Base-by-base conservation (phyloP, 2,113 vertebrate species). In the Catagonus wagneri region DNA sequence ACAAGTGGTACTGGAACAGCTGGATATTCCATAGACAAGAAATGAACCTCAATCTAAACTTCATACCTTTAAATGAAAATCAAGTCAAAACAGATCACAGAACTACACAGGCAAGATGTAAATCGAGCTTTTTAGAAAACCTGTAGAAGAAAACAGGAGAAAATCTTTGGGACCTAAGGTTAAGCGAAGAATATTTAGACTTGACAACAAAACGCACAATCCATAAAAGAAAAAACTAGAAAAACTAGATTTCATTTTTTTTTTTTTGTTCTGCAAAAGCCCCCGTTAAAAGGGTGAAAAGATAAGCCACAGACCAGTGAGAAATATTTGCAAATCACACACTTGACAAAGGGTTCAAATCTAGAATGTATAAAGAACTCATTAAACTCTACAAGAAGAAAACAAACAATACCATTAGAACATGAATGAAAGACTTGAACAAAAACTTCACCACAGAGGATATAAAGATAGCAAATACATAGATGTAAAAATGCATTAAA, bases 321-420 rank as follows among this genome's bases (percentile, higher is more conserved):
- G 94, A 96, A 76, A 75, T 89, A 93, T 52, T 15, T 93, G 36
- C 58, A 94, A 93, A 93, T 69, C 68, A 92, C 23, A 52, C 83
- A 86, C 7, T 86, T 56, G 66, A 69, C 36, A 86, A 85, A 90
- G 27, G 16, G 66, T 22, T 83, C 95, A 32, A 69, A 75, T 83
- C 32, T 20, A 83, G 17, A 92, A 75, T 75, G 63, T 89, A 34
- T 81, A 83, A 92, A 83, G 56, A 97, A 93, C 12, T 94, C 61
- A 69, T 27, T 84, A 90, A 65, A 20, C 17, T 94, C 50, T 61
- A 60, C 9, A 81, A 85, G 6, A 83, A 93, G 61, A 89, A 66
- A 29, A 87, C 20, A 68, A 66, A 93, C 2, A 87, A 89, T 32
- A 0, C 27, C 83, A 60, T 74, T 65, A 71, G 80, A 93, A 95